Base-by-base conservation (phyloP, 2,797 vertebrate species). In the Gobionotothen gibberifrons region DNA sequence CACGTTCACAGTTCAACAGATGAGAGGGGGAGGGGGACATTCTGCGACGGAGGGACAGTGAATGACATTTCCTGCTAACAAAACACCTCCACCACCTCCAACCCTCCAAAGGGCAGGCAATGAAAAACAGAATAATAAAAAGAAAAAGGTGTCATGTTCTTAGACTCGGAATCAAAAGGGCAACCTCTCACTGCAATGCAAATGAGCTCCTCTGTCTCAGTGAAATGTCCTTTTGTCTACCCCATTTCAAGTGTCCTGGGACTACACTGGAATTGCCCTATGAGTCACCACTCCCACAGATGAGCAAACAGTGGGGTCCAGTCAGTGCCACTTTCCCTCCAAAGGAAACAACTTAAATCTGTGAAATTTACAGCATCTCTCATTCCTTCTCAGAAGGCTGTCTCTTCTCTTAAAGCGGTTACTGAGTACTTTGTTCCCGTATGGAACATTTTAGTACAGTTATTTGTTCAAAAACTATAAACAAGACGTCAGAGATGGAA, bases 211-310 rank as follows among this genome's bases (percentile, higher is more conserved):
- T 71, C 58, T 59, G 69, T 78, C 74, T 67, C 64, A 44, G 58
- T 74, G 63, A 87, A 91, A 79, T 26, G 61, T 61, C 71, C 82
- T 84, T 90, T 91, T 90, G 87, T 93, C 82, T 75, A 69, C 57
- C 44, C 46, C 63, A 47, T 72, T 53, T 76, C 21, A 78, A 82
- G 67, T 69, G 39, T 80, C 64, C 21, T 16, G 19, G 62, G 72
- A 69, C 69, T 61, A 48, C 44, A 47, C n/a, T 61, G 70, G 76
- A 83, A 70, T 29, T 69, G 65, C 70, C 73, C 76, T 44, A 56
- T 84, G 88, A 89, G 73, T 89, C 85, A 83, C 52, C 3, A 36
- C 64, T 48, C 26, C 57, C 70, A 42, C 72, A 60, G 54, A 76
- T 68, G 47, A 4, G 56, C 29, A 55, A 76, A 78, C 72, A 69